Conservation (phyloP, 1,140 invertebrate genomes). For the Pseudachorutes palmiensis region DNA sequence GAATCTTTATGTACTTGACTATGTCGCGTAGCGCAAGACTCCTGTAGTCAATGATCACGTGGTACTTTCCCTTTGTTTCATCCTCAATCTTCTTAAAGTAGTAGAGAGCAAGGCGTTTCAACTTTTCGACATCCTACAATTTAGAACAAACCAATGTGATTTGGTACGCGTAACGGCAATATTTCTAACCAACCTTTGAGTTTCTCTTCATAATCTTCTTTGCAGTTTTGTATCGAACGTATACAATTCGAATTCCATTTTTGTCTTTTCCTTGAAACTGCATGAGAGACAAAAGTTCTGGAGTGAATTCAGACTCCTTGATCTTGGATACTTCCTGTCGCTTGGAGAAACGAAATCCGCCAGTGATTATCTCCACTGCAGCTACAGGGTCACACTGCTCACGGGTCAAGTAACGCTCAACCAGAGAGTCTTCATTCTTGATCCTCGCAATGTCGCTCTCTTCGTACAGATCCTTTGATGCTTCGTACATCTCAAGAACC, state of each 20-base stretch:
- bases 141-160: too few species aligned
- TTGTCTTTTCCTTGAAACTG: slow-evolving; percentile 14
- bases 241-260: slow-evolving; percentile 2
- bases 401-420: slow-evolving; percentile 6
- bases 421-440: not conserved
- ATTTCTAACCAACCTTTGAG: slow-evolving; percentile 13
- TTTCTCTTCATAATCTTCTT: slow-evolving; percentile 16
- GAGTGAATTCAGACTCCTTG: slow-evolving; percentile 6
- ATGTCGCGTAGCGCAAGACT: slow-evolving; percentile 8
- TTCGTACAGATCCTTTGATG: not conserved
- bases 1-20: too few species aligned
- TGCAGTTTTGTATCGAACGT: slow-evolving; percentile 11
- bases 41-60: not conserved
- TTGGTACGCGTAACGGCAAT: too few species aligned
- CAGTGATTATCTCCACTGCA: slow-evolving; percentile 1
- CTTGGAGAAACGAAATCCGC: not conserved
- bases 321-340: not conserved
- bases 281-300: not conserved
- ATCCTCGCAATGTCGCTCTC: not conserved
- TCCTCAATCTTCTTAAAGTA: slow-evolving; percentile 12
- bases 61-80: slow-evolving; percentile 10
- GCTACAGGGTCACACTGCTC: not conserved
- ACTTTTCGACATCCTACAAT: not conserved
- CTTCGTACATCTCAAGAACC: not conserved
- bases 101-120: slow-evolving; percentile 10